Evolutionary conservation across 2,113 vertebrate genomes (phyloP), one percentile per base, ranked within the genome.

Genomic region (Loxodonta africana): DNA sequence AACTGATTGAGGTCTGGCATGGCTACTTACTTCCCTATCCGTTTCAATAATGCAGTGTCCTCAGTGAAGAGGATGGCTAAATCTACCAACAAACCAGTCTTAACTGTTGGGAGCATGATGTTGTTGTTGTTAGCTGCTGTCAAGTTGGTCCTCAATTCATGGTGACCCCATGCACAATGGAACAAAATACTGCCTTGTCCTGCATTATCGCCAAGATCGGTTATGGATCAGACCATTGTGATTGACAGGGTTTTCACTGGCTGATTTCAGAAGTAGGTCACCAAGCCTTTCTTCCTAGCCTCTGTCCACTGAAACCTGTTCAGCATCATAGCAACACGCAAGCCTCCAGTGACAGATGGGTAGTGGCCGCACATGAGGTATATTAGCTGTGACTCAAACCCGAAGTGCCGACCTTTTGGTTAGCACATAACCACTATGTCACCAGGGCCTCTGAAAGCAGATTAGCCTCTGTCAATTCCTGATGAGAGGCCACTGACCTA

Each of bases 41-140:
- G 51, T 67, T 62, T 94, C 80, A 88, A 60, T 73, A 92, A n/a
- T n/a, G 83, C 89, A 23, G n/a, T 76, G 28, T 65, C 21, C 33
- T 11, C 30, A 23, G 33, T 86, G 17, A 86, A 92, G 51, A 69
- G 1, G 6, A 25, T 28, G 51, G 46, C 44, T 21, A 62, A 67
- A 89, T 30, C 53, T 17, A 78, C 28, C n/a, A 69, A 18, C 25
- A 46, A 28, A 69, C 9, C 17, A 33, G 53, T 89, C 25, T 80
- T 87, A 21, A 10, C 26, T 44, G 51, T 18, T 51, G 26, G 7
- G 77, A 81, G 48, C 60, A 88, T 17, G n/a, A 14, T 57, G 53
- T 15, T 71, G 65, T 69, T 69, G 65, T 30, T 69, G 69, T 71
- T 71, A n/a, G 33, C 30, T 71, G 69, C 26, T 26, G 9, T 73